Conservation (phyloP, 2,113 vertebrate genomes). For the Saccopteryx bilineata region DNA sequence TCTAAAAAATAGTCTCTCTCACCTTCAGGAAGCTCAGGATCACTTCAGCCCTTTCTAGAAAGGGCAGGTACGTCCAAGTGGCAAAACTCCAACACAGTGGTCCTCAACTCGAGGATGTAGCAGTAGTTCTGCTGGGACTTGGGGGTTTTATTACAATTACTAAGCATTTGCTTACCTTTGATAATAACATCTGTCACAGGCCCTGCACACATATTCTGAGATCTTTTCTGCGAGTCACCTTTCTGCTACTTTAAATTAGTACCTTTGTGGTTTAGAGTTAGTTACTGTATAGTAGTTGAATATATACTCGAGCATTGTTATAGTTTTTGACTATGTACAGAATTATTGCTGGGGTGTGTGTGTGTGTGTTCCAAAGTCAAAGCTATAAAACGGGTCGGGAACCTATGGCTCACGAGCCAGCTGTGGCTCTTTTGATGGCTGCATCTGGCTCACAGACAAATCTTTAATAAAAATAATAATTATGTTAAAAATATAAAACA, state of each 20-base stretch:
- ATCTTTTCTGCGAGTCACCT: not conserved
- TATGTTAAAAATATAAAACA: no score
- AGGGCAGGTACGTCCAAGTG: not conserved
- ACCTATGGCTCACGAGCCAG: no score
- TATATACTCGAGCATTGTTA: not conserved
- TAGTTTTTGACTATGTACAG: not conserved
- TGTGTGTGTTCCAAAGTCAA: not conserved
- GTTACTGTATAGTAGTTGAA: not conserved
- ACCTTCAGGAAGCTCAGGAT: not conserved
- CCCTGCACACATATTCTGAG: not conserved
- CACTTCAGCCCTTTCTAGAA: not conserved
- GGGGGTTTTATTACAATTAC: not conserved
- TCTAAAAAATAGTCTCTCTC: not conserved
- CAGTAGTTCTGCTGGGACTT: not conserved
- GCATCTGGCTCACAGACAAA: no score
- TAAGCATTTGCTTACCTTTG: not conserved
- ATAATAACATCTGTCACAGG: not conserved
- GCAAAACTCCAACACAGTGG: not conserved
- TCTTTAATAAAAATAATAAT: no score
- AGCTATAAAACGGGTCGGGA: not conserved
- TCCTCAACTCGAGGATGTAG: not conserved
- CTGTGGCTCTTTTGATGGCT: no score
- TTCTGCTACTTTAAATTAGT: not conserved
- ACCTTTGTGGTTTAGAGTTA: not conserved
- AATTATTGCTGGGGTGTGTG: not conserved